These are phyloP conservation scores for Pogonognathellus flavescens DNA, from an alignment of 1,140 invertebrate genomes.

Conservation along the genomic window DNA sequence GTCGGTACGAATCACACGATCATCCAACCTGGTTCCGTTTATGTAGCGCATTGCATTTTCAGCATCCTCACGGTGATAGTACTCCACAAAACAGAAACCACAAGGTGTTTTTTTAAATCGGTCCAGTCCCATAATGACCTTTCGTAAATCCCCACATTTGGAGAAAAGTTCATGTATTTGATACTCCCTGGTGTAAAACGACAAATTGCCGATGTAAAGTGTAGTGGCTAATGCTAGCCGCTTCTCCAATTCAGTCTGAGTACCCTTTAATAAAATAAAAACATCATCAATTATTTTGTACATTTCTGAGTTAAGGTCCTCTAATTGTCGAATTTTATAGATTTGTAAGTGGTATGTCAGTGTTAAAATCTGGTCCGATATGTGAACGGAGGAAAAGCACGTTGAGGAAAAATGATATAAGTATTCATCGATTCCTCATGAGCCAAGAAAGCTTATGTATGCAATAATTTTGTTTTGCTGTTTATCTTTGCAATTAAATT, in stretches of 20 bases:
- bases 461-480: too few relatives aligned
- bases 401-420: too few relatives aligned
- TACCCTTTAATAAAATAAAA: slow-evolving; percentile 79
- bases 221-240: slow-evolving; percentile 83
- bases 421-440: too few relatives aligned
- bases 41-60: slow-evolving; percentile 96
- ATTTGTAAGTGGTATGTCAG: too few relatives aligned
- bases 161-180: slow-evolving; percentile 98
- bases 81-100: slow-evolving; percentile 99
- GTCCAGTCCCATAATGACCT: slow-evolving; percentile 98
- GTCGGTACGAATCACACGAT: slow-evolving; percentile 94
- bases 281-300: too few relatives aligned
- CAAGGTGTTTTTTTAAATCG: slow-evolving; percentile 99
- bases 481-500: too few relatives aligned
- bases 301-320: too few relatives aligned
- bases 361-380: too few relatives aligned
- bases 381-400: too few relatives aligned
- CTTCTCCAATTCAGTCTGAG: slow-evolving; percentile 90
- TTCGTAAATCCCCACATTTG: slow-evolving; percentile 94
- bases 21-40: slow-evolving; percentile 97
- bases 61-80: slow-evolving; percentile 87
- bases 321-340: too few relatives aligned
- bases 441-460: too few relatives aligned
- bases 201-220: slow-evolving; percentile 97
- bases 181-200: slow-evolving; percentile 99